Evolutionary conservation across 2,888 invertebrate species (phyloP).

Genomic region (Neoscelio sp.): DNA sequence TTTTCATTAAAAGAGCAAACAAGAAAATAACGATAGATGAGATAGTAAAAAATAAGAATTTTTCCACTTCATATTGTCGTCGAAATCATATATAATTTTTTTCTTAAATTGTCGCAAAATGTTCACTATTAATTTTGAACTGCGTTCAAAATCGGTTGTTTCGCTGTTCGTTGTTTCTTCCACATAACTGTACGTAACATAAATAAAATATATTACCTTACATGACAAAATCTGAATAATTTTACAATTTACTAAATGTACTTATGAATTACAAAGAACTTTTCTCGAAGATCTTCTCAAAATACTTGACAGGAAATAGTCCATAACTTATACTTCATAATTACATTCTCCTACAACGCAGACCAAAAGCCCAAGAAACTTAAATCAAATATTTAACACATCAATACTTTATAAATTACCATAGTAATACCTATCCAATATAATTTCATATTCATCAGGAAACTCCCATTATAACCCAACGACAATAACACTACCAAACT

Average conservation of each 20-base stretch:
- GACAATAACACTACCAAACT: no score
- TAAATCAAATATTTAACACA: conserved; percentile 27
- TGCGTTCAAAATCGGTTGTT: no score
- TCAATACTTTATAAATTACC: conserved; percentile 45
- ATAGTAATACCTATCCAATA: neutral
- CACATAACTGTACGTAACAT: conserved; percentile 23
- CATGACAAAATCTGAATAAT: conserved; percentile 46
- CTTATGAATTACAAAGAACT: conserved; percentile 33
- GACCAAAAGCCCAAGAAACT: conserved; percentile 24
- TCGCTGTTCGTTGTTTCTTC: no score
- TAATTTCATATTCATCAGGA: conserved; percentile 13
- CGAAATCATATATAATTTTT: no score
- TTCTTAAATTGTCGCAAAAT: no score
- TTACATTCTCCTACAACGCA: conserved; percentile 47
- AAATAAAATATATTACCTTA: conserved; percentile 41
- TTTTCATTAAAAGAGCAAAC: no score
- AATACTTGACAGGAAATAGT: conserved; percentile 61
- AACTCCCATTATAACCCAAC: neutral
- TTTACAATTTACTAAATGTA: conserved; percentile 43
- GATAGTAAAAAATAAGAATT: no score
- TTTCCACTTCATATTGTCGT: no score
- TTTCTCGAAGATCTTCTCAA: conserved; percentile 36
- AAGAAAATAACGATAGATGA: no score
- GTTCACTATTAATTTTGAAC: no score
- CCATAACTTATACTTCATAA: conserved; percentile 58